Conservation (phyloP, 1,140 invertebrate species). For the Drosophila carrolli region DNA sequence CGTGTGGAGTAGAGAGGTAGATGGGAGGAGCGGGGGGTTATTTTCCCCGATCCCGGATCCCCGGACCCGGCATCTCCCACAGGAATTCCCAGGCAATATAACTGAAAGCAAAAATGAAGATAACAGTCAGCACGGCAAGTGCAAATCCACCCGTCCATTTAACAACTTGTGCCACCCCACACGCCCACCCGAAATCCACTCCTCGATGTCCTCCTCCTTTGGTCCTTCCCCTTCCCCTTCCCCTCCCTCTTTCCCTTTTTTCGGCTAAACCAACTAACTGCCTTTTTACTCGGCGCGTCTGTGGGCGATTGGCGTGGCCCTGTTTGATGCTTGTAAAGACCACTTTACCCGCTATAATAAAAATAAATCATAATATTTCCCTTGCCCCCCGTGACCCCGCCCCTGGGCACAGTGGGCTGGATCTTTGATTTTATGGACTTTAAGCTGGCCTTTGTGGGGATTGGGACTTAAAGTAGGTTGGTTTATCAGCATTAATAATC, state of each 20-base stretch:
- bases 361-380: slow-evolving; percentile 85
- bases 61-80: slow-evolving; percentile 54
- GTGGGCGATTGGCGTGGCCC: slow-evolving; percentile 54
- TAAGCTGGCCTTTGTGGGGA: background rate
- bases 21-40: slow-evolving; percentile 4
- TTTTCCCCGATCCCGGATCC: slow-evolving; percentile 12
- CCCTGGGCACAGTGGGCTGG: slow-evolving; percentile 15
- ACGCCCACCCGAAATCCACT: background rate
- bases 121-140: slow-evolving; percentile 82
- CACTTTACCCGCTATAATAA: slow-evolving; percentile 84
- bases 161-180: slow-evolving; percentile 67
- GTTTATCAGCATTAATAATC: background rate
- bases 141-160: slow-evolving; percentile 84
- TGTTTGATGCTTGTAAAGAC: slow-evolving; percentile 83
- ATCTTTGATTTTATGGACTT: background rate
- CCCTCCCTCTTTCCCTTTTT: slow-evolving; percentile 16
- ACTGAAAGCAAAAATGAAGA: slow-evolving; percentile 84
- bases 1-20: background rate
- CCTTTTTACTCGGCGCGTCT: slow-evolving; percentile 69
- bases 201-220: slow-evolving; percentile 7
- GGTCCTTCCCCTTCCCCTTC: slow-evolving; percentile 3
- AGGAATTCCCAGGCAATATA: slow-evolving; percentile 84
- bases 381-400: slow-evolving; percentile 42
- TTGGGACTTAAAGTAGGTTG: background rate
- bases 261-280: slow-evolving; percentile 78